phyloP scores from a whole-genome alignment of 2,797 vertebrate genomes.

The Chiroxiphia lanceolata region DNA sequence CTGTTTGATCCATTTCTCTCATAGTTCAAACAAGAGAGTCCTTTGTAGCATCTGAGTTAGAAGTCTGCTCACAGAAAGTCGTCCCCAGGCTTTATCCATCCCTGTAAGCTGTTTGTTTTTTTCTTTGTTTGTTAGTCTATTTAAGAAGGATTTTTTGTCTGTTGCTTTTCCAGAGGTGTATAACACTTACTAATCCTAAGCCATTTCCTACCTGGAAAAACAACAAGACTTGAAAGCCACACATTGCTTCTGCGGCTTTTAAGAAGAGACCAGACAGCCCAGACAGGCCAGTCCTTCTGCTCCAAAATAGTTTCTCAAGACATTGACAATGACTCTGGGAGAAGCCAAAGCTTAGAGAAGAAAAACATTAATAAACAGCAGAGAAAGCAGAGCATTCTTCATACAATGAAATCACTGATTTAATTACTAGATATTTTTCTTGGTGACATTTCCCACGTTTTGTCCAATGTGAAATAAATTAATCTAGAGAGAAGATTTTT shows the following conservation, averaged over 20 bases:
- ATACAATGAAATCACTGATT: neutral
- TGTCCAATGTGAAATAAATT: neutral
- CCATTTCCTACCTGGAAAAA: neutral
- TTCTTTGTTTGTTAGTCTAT: neutral
- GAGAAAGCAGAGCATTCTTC: neutral
- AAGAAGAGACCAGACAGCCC: neutral
- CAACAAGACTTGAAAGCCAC: neutral
- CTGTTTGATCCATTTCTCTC: neutral
- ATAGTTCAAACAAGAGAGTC: neutral
- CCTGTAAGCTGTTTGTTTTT: neutral
- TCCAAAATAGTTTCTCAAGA: neutral
- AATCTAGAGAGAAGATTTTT: neutral
- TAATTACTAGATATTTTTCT: neutral
- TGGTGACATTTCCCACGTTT: neutral
- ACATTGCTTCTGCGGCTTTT: neutral
- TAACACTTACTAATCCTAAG: neutral
- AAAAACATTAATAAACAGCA: neutral
- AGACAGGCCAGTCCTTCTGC: neutral
- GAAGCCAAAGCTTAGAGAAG: neutral
- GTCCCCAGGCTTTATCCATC: neutral
- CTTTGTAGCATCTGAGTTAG: neutral
- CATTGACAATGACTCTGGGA: neutral
- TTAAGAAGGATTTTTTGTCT: neutral
- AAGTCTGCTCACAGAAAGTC: neutral
- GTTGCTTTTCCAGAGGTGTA: neutral